phyloP scores from a whole-genome alignment of 2,888 invertebrate genomes.

The Caenorhabditis zanzibari region DNA sequence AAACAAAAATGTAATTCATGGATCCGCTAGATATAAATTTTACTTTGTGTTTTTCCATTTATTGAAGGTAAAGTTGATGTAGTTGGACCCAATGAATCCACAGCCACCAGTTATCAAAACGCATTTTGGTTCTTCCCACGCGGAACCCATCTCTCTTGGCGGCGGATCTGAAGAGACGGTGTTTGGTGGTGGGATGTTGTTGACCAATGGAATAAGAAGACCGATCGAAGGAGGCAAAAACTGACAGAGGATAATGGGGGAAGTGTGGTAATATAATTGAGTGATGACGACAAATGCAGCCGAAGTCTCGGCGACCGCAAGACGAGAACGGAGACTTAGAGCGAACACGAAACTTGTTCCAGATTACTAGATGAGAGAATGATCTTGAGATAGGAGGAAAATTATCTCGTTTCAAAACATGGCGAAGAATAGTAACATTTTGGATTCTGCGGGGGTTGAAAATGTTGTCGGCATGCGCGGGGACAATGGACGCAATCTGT shows the following conservation, averaged over 20 bases:
- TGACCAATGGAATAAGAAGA: slow-evolving; percentile 8
- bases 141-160: slow-evolving; percentile 62
- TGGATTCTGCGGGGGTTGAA: slow-evolving; percentile 14
- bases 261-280: slow-evolving; percentile 51
- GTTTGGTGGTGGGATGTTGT: not conserved
- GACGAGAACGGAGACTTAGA: slow-evolving; percentile 46
- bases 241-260: slow-evolving; percentile 23
- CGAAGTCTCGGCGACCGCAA: slow-evolving; percentile 21
- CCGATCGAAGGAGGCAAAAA: slow-evolving; percentile 16
- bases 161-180: slow-evolving; percentile 55
- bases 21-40: slow-evolving; percentile 1
- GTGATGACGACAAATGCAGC: slow-evolving; percentile 49
- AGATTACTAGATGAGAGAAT: slow-evolving; percentile 44
- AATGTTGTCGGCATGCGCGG: not conserved
- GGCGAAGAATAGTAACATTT: slow-evolving; percentile 33
- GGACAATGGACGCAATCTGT: not conserved
- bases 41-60: slow-evolving; percentile 80
- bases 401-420: slow-evolving; percentile 46
- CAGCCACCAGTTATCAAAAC: slow-evolving; percentile 83
- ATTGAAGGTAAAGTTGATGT: slow-evolving; percentile 80
- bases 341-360: slow-evolving; percentile 51
- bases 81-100: slow-evolving; percentile 83
- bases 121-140: slow-evolving; percentile 70
- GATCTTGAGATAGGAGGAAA: slow-evolving; percentile 47
- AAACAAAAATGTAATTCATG: not conserved